A percentile compares a stretch with the other conserved stretches of the same genome.
phyloP scores from a whole-genome alignment of 2,888 invertebrate genomes.

The Drosophila pseudotakahashii region DNA sequence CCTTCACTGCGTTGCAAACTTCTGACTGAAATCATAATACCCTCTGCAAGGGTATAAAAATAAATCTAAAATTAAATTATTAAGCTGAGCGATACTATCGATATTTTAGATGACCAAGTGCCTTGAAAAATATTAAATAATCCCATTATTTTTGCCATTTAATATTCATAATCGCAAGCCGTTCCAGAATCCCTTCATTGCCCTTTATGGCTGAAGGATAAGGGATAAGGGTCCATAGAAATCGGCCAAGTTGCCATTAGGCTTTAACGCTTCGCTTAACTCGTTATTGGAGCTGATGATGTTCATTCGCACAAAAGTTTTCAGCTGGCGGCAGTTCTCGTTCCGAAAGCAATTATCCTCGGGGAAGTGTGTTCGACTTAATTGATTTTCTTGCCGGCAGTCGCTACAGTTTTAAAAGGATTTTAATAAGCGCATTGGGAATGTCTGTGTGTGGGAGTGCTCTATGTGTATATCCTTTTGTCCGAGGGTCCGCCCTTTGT shows the following conservation, averaged over 20 bases:
- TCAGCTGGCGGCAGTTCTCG: conserved; percentile 60
- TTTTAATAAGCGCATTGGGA: conserved; percentile 74
- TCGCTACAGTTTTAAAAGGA: conserved; percentile 71
- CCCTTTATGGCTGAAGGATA: conserved; percentile 6
- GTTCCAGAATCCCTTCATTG: not conserved
- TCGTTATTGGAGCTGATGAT: conserved; percentile 73
- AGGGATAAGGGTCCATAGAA: conserved; percentile 23
- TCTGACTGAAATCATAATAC: too few species aligned
- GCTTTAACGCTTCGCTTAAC: conserved; percentile 75
- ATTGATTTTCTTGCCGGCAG: conserved; percentile 71
- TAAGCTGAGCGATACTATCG: too few species aligned
- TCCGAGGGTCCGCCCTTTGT: conserved; percentile 40
- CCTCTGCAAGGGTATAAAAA: too few species aligned
- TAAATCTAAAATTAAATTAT: too few species aligned
- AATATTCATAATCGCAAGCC: not conserved
- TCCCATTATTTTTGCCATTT: not conserved
- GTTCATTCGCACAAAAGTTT: conserved; percentile 70
- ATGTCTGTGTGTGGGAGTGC: conserved; percentile 15
- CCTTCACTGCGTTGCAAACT: too few species aligned
- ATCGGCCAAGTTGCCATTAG: conserved; percentile 67
- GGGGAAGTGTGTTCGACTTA: conserved; percentile 73
- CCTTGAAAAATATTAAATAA: not conserved
- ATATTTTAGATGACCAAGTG: too few species aligned
- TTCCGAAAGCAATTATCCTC: conserved; percentile 74
- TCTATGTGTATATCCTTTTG: conserved; percentile 35